phyloP scores from a whole-genome alignment of 2,888 invertebrate species.

The Tachina fera region DNA sequence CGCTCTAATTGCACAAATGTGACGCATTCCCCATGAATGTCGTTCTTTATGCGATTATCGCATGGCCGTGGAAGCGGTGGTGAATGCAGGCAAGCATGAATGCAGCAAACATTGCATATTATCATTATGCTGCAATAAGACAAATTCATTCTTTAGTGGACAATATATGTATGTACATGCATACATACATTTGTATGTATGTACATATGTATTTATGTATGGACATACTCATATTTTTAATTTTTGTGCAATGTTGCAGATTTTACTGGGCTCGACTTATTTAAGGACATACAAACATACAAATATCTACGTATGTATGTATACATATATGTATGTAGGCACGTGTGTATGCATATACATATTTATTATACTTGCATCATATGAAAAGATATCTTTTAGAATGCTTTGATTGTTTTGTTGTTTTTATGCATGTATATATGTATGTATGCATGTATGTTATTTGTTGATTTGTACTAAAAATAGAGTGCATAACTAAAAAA shows the following conservation, averaged over 20 bases:
- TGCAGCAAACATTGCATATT: slow-evolving; percentile 43
- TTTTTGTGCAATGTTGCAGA: slow-evolving; percentile 28
- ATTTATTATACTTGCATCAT: slow-evolving; percentile 29
- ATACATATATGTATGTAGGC: no score
- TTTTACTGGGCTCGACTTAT: slow-evolving; percentile 2
- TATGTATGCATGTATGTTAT: slow-evolving; percentile 4
- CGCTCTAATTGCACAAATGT: slow-evolving; percentile 44
- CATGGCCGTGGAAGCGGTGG: slow-evolving; percentile 12
- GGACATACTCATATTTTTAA: background rate
- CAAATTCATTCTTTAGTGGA: slow-evolving; percentile 57
- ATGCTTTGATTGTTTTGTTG: slow-evolving; percentile 29
- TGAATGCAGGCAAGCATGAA: slow-evolving; percentile 40
- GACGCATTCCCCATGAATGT: slow-evolving; percentile 65
- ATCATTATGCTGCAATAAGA: slow-evolving; percentile 57
- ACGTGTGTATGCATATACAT: no score
- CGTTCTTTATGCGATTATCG: slow-evolving; percentile 32
- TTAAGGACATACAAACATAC: no score
- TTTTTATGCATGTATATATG: no score
- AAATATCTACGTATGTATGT: no score
- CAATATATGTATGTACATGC: background rate
- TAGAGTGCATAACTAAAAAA: slow-evolving; percentile 52
- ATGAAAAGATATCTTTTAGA: background rate
- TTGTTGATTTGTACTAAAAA: slow-evolving; percentile 58
- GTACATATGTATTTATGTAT: background rate
- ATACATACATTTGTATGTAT: background rate